Base-by-base conservation (phyloP, 2,113 vertebrate genomes). In the Pandion haliaetus region DNA sequence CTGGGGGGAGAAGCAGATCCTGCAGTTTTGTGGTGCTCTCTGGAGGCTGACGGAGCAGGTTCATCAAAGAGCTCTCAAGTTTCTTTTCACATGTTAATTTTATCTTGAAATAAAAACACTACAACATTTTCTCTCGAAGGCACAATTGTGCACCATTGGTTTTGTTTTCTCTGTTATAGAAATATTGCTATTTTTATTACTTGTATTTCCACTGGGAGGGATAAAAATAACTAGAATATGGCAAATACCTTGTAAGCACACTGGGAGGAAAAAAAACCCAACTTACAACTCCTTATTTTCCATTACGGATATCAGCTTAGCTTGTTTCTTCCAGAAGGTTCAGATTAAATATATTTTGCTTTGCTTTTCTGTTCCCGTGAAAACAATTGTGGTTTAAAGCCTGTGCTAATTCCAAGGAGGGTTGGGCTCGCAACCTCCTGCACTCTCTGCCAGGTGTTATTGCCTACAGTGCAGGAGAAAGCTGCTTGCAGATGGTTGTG, bases 131-230 rank as follows among this genome's bases (percentile, higher is more conserved):
- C 88, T 97, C 96, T 91, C 80, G 0, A 11, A 88, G 89, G 95
- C 84, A 85, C 89, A 83, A 26, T 92, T 69, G 80, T 79, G 93
- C 96, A 77, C 19, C 5, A 42, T 67, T 78, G 90, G 40, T 93
- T 97, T 96, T 97, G 94, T 83, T 94, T 96, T 94, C 90, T 85
- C 84, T 93, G 79, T 90, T 97, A 95, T 38, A 94, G 82, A 94
- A 97, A 96, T 89, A 92, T 85, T 81, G 88, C 82, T 95, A 61
- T 91, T 96, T 97, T 97, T 97, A 97, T 98, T 98, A 90, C 94
- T 80, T 42, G 49, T 80, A 85, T 96, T 95, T 98, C 96, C 80
- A 45, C 52, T 69, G 96, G 89, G 97, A 96, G 86, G 70, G 93
- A 96, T 95, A 78, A 89, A 97, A 91, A 92, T 93, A 87, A 63